Percentiles rank a stretch among this genome's conserved stretches.
Evolutionary conservation across 2,797 vertebrate genomes (phyloP).

Genomic region (Sebastes hubbsi): DNA sequence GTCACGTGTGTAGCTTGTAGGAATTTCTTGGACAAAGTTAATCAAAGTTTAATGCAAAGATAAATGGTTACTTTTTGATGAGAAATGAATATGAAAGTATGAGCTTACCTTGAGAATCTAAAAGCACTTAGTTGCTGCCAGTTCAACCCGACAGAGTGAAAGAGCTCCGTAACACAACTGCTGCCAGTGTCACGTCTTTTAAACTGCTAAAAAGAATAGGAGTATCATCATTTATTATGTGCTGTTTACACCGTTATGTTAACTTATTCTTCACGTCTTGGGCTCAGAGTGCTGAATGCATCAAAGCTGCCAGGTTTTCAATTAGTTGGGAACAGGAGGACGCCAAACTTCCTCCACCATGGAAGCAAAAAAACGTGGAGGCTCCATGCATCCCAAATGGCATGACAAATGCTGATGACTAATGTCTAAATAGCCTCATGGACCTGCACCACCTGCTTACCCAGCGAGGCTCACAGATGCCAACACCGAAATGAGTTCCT

Average conservation of each 20-base stretch:
- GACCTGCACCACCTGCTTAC: slow-evolving; percentile 62
- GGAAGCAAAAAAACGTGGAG: slow-evolving; percentile 8
- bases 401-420: slow-evolving; percentile 60
- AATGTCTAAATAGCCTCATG: slow-evolving; percentile 43
- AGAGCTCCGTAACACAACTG: neutral
- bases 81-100: neutral
- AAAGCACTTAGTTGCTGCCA: slow-evolving; percentile 4
- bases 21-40: neutral
- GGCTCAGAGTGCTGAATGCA: slow-evolving; percentile 3
- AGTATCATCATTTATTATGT: neutral
- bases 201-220: neutral
- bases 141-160: neutral
- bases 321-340: slow-evolving; percentile 11
- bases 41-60: neutral
- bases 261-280: neutral
- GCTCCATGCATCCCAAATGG: slow-evolving; percentile 37
- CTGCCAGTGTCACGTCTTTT: neutral
- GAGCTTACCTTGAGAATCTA: neutral
- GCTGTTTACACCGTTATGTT: neutral
- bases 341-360: slow-evolving; percentile 10
- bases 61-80: neutral
- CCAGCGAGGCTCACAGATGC: slow-evolving; percentile 1
- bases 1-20: neutral
- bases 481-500: slow-evolving; percentile 20
- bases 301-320: neutral